Conservation (phyloP, 2,797 vertebrate genomes). For the Bucorvus abyssinicus region DNA sequence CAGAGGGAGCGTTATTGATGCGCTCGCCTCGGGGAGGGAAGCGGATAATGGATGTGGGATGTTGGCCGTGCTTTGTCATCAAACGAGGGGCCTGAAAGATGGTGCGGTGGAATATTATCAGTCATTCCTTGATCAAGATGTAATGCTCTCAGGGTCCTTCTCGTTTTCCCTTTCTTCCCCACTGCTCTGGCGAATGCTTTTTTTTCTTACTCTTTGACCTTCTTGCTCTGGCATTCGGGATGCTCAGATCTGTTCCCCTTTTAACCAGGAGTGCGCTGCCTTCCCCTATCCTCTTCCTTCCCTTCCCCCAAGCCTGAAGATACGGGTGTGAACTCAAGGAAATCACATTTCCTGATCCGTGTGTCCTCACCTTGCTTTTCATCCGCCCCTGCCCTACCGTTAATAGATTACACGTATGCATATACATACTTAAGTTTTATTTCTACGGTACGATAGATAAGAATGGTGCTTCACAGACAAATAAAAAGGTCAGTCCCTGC, state of each 20-base stretch:
- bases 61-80: conserved; percentile 89
- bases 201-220: conserved; percentile 51
- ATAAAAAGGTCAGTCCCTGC: conserved; percentile 58
- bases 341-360: not conserved
- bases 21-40: conserved; percentile 88
- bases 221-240: not conserved
- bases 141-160: conserved; percentile 78
- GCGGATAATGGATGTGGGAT: conserved; percentile 87
- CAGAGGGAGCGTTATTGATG: conserved; percentile 92
- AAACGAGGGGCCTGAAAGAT: conserved; percentile 97
- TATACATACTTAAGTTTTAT: conserved; percentile 39
- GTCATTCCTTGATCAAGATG: conserved; percentile 99
- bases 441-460: not conserved
- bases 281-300: not conserved
- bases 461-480: not conserved
- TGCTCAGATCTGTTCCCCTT: not conserved
- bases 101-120: conserved; percentile 89
- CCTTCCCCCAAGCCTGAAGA: not conserved
- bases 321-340: not conserved
- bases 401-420: not conserved
- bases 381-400: rapidly evolving
- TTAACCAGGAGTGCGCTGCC: not conserved
- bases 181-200: not conserved
- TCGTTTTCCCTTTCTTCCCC: conserved; percentile 43
- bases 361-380: not conserved